Evolutionary conservation across 1,140 invertebrate species (phyloP).

Genomic region (Calycopis cecrops): DNA sequence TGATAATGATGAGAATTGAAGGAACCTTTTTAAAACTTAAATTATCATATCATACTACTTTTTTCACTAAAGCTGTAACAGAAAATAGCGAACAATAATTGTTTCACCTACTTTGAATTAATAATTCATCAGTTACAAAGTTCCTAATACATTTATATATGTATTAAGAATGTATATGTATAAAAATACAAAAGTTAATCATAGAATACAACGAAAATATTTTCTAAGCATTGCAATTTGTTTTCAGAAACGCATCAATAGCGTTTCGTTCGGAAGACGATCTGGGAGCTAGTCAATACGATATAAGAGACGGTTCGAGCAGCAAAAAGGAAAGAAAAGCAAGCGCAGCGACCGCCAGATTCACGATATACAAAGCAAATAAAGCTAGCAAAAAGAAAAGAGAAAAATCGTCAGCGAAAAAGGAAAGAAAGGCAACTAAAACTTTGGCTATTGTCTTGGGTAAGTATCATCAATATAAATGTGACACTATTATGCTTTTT

Average conservation of each 20-base stretch:
- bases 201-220: background rate
- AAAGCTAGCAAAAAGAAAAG: conserved; percentile 96
- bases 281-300: conserved; percentile 47
- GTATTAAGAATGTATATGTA: no score
- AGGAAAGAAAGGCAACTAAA: conserved; percentile 99
- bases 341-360: conserved; percentile 80
- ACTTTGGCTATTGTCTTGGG: conserved; percentile 98
- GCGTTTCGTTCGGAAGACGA: conserved; percentile 72
- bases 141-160: no score
- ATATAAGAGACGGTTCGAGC: conserved; percentile 52
- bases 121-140: no score
- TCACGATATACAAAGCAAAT: conserved; percentile 94
- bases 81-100: no score
- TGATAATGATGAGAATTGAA: no score
- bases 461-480: conserved; percentile 69
- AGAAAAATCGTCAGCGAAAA: conserved; percentile 95
- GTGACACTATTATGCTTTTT: no score
- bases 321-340: conserved; percentile 84
- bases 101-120: no score
- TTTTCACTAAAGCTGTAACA: no score
- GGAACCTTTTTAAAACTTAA: no score
- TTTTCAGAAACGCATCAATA: conserved; percentile 71
- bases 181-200: no score
- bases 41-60: no score
- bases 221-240: conserved; percentile 16